phyloP scores from a whole-genome alignment of 2,797 vertebrate species.

The Propithecus deckenii region DNA sequence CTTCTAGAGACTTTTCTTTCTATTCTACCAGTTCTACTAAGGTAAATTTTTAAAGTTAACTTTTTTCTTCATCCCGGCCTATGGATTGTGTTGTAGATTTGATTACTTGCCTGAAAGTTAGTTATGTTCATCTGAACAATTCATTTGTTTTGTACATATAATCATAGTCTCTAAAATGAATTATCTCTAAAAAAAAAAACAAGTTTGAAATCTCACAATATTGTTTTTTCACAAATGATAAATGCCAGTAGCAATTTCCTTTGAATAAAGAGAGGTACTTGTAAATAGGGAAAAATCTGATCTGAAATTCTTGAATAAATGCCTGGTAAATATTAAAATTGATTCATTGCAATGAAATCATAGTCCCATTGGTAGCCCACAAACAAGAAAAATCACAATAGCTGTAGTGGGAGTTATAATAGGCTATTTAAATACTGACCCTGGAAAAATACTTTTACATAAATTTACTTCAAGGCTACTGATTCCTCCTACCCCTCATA shows the following conservation, averaged over 20 bases:
- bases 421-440: not conserved
- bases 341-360: not conserved
- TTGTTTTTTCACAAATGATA: not conserved
- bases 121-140: not conserved
- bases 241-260: not conserved
- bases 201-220: not conserved
- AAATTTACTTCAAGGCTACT: not conserved
- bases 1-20: not conserved
- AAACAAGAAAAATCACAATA: not conserved
- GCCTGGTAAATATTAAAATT: not conserved
- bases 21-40: not conserved
- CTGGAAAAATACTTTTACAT: not conserved
- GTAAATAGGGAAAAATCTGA: not conserved
- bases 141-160: not conserved
- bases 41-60: not conserved
- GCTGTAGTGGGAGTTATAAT: not conserved
- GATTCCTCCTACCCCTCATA: not conserved
- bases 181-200: not conserved
- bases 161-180: not conserved
- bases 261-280: not conserved
- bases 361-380: not conserved
- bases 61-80: not conserved
- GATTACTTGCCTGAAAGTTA: not conserved
- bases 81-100: not conserved
- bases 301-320: slow-evolving; percentile 12